Percentiles rank a stretch among this genome's conserved stretches.
Evolutionary conservation across 2,113 vertebrate species (phyloP).

Genomic region (Arenaria interpres): DNA sequence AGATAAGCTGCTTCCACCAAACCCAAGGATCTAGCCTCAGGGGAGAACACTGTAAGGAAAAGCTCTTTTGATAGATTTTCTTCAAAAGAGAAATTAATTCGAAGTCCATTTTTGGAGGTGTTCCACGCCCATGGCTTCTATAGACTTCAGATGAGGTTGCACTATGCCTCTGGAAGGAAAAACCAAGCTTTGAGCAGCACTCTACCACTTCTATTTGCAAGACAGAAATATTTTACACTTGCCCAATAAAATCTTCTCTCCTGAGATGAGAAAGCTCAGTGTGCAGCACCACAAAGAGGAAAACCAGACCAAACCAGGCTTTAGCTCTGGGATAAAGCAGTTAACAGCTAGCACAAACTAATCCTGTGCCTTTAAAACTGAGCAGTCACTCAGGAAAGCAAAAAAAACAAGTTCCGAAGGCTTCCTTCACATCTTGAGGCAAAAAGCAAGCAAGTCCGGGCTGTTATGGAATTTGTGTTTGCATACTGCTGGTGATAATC

Average conservation of each 20-base stretch:
- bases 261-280: not conserved
- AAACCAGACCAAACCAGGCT: not conserved
- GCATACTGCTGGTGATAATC: conserved; percentile 45
- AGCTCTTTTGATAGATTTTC: conserved; percentile 43
- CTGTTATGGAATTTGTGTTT: conserved; percentile 28
- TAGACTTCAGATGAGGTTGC: not conserved
- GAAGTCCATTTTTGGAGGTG: conserved; percentile 9
- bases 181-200: not conserved
- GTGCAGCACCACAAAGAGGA: not conserved
- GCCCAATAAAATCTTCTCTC: not conserved
- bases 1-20: conserved; percentile 70
- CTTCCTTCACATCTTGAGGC: conserved; percentile 8
- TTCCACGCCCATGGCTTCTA: not conserved
- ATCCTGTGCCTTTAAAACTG: conserved; percentile 22
- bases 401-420: conserved; percentile 47
- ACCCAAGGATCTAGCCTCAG: conserved; percentile 21
- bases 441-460: conserved; percentile 43
- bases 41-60: conserved; percentile 42
- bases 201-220: not conserved
- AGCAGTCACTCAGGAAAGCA: not conserved
- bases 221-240: not conserved
- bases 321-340: not conserved
- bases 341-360: conserved; percentile 6
- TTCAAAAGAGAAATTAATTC: conserved; percentile 52
- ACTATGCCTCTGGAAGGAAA: not conserved